These are phyloP conservation scores for Hipparchia semele DNA, from an alignment of 2,888 invertebrate species.

Conservation along the genomic window DNA sequence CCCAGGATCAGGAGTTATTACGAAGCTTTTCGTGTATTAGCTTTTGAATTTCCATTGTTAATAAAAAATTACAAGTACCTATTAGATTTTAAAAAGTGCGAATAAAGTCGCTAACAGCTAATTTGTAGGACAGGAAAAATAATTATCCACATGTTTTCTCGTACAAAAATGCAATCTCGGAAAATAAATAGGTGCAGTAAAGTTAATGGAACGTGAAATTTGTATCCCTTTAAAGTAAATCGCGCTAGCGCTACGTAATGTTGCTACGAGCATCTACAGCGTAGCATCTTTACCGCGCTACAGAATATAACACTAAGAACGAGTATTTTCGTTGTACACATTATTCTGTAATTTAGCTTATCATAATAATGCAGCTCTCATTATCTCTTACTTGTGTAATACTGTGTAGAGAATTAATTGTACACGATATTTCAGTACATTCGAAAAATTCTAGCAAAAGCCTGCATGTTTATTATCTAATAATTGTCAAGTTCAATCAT, in stretches of 20 bases:
- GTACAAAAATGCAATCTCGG: conserved; percentile 39
- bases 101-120: neutral
- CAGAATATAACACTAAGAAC: conserved; percentile 13
- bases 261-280: conserved; percentile 27
- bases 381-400: neutral
- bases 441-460: neutral
- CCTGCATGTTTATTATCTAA: neutral
- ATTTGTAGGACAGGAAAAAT: conserved; percentile 9
- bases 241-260: conserved; percentile 31
- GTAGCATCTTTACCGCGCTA: conserved; percentile 23
- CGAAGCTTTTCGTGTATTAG: no score
- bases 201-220: conserved; percentile 41
- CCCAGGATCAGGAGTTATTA: no score
- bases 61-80: no score
- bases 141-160: conserved; percentile 27
- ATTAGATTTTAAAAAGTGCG: no score
- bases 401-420: neutral
- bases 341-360: conserved; percentile 13
- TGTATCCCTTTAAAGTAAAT: conserved; percentile 39
- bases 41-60: no score
- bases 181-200: conserved; percentile 40
- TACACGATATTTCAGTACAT: neutral
- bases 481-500: no score
- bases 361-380: neutral
- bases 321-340: conserved; percentile 5